These are phyloP conservation scores for Leptopilina boulardi DNA, from an alignment of 1,140 invertebrate species.

Conservation along the genomic window DNA sequence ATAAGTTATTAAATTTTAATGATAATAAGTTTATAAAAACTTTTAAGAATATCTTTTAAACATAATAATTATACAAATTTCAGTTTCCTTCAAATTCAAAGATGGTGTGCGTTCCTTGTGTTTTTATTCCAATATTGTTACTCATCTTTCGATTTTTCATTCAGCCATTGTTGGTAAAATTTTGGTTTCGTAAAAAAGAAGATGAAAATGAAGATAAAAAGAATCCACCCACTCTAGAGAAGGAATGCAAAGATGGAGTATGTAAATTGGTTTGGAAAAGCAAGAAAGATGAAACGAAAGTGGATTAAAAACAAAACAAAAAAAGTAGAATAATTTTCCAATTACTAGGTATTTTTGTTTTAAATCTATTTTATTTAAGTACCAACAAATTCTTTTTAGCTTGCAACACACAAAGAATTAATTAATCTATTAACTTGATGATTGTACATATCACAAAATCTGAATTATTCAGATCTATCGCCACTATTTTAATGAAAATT, in stretches of 20 bases:
- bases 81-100: conserved; percentile 35
- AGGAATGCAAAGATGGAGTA: conserved; percentile 68
- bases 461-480: background rate
- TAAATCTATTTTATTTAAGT: background rate
- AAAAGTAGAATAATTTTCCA: conserved; percentile 18
- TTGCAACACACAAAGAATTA: background rate
- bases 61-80: background rate
- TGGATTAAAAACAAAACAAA: conserved; percentile 34
- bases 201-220: conserved; percentile 49
- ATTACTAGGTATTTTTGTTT: conserved; percentile 18
- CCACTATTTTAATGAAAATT: background rate
- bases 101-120: conserved; percentile 68
- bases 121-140: conserved; percentile 65
- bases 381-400: background rate
- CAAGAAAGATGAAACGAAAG: conserved; percentile 43
- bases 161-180: conserved; percentile 64
- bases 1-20: no score
- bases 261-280: conserved; percentile 66
- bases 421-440: conserved; percentile 7
- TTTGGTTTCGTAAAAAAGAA: conserved; percentile 58
- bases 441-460: conserved; percentile 9
- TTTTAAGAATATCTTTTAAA: no score
- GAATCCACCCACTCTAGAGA: conserved; percentile 57
- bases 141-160: conserved; percentile 66
- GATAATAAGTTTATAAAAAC: no score